Evolutionary conservation across 2,113 vertebrate genomes (phyloP).

Genomic region (Fregetta grallaria): DNA sequence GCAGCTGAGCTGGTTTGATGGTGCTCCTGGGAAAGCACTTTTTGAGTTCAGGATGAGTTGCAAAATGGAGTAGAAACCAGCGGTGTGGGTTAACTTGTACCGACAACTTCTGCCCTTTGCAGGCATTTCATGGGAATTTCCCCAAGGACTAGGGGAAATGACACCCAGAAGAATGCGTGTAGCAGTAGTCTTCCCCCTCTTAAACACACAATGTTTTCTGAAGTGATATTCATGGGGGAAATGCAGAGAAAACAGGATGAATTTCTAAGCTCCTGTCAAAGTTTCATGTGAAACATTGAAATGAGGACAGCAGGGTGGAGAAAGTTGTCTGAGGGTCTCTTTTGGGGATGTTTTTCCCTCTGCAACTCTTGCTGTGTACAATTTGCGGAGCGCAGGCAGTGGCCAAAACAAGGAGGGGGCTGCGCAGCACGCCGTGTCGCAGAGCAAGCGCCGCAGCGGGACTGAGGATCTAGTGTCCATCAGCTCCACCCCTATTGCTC

Average conservation of each 20-base stretch:
- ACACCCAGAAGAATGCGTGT: not conserved
- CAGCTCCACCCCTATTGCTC: not conserved
- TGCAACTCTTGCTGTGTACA: not conserved
- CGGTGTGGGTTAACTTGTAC: not conserved
- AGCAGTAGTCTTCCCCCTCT: not conserved
- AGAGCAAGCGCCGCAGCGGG: not conserved
- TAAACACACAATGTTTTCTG: not conserved
- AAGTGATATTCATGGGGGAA: not conserved
- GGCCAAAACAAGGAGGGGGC: fast-evolving
- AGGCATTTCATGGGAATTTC: not conserved
- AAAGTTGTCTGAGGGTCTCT: not conserved
- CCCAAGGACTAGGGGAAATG: not conserved
- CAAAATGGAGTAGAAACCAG: not conserved
- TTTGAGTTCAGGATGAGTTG: not conserved
- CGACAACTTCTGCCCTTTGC: not conserved
- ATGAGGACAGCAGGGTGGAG: not conserved
- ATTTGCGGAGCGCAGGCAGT: fast-evolving
- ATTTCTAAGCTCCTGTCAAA: not conserved
- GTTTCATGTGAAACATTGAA: not conserved
- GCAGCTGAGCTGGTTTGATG: not conserved
- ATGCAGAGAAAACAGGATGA: not conserved
- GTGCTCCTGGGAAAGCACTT: not conserved
- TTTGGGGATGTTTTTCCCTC: not conserved
- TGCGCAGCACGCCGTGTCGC: fast-evolving
- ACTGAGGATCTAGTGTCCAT: not conserved